These are phyloP conservation scores for Propithecus deckenii DNA, from an alignment of 2,797 vertebrate species.

Conservation along the genomic window DNA sequence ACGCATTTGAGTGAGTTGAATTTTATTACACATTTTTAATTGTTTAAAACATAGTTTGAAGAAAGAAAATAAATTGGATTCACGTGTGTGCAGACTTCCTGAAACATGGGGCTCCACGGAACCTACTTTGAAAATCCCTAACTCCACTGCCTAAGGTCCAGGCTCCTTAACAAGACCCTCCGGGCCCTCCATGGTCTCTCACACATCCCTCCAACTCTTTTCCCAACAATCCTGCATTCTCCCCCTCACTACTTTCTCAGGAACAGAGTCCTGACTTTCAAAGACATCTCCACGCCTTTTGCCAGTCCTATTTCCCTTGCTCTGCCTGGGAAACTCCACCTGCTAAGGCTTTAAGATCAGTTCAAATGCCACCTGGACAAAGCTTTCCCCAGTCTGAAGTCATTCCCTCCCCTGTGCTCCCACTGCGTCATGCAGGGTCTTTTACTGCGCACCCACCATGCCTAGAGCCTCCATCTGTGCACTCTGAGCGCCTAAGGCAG, in stretches of 20 bases:
- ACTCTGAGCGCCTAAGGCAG: background rate
- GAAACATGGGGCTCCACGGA: background rate
- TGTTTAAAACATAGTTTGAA: background rate
- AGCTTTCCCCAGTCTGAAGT: background rate
- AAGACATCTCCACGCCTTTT: background rate
- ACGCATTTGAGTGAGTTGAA: background rate
- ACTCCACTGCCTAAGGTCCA: background rate
- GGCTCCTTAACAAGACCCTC: background rate
- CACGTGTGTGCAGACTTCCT: background rate
- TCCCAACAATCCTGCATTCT: background rate
- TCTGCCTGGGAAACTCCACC: background rate
- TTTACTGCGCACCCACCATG: background rate
- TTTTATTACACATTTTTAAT: constrained; percentile 8
- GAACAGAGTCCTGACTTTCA: background rate
- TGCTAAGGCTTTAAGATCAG: background rate
- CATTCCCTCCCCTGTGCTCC: background rate
- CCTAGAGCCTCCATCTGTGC: background rate
- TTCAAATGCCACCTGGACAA: background rate
- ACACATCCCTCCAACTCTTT: background rate
- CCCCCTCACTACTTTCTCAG: background rate
- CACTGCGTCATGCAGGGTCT: background rate
- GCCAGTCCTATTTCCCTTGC: background rate
- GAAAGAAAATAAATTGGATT: background rate
- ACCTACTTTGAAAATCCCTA: background rate
- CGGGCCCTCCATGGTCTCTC: background rate